Percentiles rank a stretch among this genome's conserved stretches.
Evolutionary conservation across 2,888 invertebrate genomes (phyloP).

Genomic region (Dorcus parallelipipedus): DNA sequence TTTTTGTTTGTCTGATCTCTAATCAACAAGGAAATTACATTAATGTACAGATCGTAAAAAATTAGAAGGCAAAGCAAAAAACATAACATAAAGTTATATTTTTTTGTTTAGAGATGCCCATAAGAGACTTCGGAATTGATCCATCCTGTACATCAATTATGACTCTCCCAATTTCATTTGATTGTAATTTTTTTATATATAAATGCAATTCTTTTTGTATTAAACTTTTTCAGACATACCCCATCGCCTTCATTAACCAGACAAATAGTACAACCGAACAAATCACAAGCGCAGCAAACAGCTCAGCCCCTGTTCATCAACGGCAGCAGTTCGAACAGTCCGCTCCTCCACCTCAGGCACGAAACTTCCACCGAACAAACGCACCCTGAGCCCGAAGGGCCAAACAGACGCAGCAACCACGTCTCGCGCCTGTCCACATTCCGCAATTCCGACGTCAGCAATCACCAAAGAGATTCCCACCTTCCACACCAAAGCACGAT

Average conservation of each 20-base stretch:
- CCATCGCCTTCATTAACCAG: conserved; percentile 23
- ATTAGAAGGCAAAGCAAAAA: no score
- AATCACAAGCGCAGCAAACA: conserved; percentile 23
- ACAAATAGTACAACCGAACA: conserved; percentile 4
- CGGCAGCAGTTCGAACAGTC: conserved; percentile 25
- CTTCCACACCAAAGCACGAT: conserved; percentile 34
- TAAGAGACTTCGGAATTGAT: no score
- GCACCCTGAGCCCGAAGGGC: background rate
- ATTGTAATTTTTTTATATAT: no score
- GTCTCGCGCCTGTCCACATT: conserved; percentile 39
- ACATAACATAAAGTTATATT: no score
- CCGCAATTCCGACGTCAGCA: conserved; percentile 26
- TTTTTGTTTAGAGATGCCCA: no score
- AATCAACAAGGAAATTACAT: no score
- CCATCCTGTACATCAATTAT: no score
- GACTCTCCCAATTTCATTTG: no score
- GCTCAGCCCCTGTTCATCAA: conserved; percentile 28
- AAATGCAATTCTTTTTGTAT: no score
- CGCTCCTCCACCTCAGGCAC: background rate
- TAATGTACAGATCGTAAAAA: no score
- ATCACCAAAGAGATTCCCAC: conserved; percentile 27
- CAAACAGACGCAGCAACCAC: conserved; percentile 29
- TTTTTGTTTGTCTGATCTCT: no score
- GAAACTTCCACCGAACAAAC: background rate
- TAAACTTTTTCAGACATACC: conserved; percentile 29